Evolutionary conservation across 2,888 invertebrate species (phyloP), one percentile per base, ranked within the genome.

Genomic region (Drosophila prostipennis): DNA sequence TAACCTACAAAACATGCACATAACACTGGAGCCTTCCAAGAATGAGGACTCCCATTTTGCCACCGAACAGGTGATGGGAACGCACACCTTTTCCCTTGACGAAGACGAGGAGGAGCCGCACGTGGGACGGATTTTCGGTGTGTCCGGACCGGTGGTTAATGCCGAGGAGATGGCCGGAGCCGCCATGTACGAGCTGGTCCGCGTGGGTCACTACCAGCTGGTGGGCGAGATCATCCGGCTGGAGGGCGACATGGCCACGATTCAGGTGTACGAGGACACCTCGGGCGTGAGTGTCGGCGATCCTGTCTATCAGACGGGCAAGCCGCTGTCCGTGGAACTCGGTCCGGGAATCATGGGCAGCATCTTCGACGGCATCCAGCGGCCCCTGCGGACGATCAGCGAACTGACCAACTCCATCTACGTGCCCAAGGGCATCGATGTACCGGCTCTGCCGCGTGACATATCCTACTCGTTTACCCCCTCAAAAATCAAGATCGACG

Each of bases 301-400:
- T 93, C 99, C 99, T 46, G 99, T 99, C 11, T 94, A 98, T 75
- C 94, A 99, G 90, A 99, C 99, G 0, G 99, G 99, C 78, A 99
- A 99, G 92, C 99, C 99, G 0, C 93, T 99, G 46, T 99, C 99
- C 2, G 99, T 99, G 34, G 99, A 99, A 92, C 93, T 99, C 59
- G 99, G 99, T 1, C 99, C 99, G 36, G 99, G 99, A 90, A 99
- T 99, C 92, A 96, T 99, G 94, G 98, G 98, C 77, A 98, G 98
- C 91, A 99, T 99, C 93, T 99, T 99, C 93, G 99, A 99, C 93
- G 99, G 99, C 93, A 99, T 99, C 92, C 99, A 99, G 93, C 96
- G 99, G 89, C 99, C 99, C 0, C 92, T 99, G 89, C 98, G 97
- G 91, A 98, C 98, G 92, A 99, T 99, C 92, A 94, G 96, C 90